Conservation (phyloP, 2,797 vertebrate genomes). For the Smutsia gigantea region DNA sequence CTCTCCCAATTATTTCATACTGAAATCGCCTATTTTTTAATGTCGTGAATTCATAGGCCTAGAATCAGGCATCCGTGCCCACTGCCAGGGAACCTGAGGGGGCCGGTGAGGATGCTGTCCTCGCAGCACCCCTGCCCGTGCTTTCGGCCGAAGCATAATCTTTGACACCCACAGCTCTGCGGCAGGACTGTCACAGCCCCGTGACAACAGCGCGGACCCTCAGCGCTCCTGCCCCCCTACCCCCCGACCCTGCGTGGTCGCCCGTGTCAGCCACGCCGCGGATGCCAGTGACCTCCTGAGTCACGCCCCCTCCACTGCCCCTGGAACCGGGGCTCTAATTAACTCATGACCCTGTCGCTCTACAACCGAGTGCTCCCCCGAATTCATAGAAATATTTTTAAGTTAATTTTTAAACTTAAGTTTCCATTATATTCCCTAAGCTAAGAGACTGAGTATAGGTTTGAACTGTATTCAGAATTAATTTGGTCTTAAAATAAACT, state of each 20-base stretch:
- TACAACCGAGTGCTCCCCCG: background rate
- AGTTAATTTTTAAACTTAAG: background rate
- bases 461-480: background rate
- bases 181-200: fast-evolving
- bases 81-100: background rate
- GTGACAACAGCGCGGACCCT: background rate
- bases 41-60: background rate
- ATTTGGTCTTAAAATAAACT: constrained; percentile 26
- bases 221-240: too few species aligned
- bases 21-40: background rate
- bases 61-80: too few species aligned
- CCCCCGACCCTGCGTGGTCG: too few species aligned
- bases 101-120: background rate
- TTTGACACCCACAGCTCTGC: background rate
- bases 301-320: fast-evolving
- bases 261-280: background rate
- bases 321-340: fast-evolving
- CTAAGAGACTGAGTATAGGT: background rate
- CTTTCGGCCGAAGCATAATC: background rate
- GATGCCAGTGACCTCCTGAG: fast-evolving
- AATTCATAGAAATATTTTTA: background rate
- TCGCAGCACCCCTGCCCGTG: background rate
- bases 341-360: background rate
- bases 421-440: background rate
- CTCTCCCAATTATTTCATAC: background rate